Evolutionary conservation across 2,888 invertebrate species (phyloP).

Genomic region (Mythimna impura): DNA sequence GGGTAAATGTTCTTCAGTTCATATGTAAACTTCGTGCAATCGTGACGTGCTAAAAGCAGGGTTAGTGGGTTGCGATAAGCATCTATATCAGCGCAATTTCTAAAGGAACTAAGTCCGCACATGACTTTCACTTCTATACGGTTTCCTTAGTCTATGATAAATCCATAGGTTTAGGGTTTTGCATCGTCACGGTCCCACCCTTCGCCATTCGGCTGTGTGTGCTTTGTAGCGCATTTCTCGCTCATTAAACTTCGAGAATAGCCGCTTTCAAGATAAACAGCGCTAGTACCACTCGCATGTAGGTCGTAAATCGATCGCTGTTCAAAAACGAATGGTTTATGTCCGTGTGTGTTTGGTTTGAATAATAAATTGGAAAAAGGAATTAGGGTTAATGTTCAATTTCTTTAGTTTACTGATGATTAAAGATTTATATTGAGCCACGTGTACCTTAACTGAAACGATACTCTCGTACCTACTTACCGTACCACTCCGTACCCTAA

Average conservation of each 20-base stretch:
- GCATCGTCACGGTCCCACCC: constrained; percentile 43
- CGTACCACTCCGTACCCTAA: background rate
- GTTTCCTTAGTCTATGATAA: constrained; percentile 28
- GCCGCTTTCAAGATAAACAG: constrained; percentile 58
- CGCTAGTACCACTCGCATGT: constrained; percentile 39
- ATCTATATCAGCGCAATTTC: background rate
- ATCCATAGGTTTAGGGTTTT: constrained; percentile 44
- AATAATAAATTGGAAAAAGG: constrained; percentile 35
- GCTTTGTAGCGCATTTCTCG: constrained; percentile 57
- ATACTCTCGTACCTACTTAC: background rate
- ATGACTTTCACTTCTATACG: background rate
- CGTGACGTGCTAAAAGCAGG: background rate
- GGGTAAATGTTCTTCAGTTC: background rate
- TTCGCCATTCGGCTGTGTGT: constrained; percentile 32
- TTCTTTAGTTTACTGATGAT: constrained; percentile 16
- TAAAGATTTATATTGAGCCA: background rate
- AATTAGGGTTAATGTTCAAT: constrained; percentile 40
- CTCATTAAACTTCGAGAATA: constrained; percentile 61
- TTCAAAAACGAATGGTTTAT: constrained; percentile 50
- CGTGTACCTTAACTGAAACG: background rate
- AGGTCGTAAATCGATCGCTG: constrained; percentile 59
- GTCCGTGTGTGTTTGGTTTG: constrained; percentile 28
- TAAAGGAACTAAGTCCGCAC: background rate
- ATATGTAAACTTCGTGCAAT: background rate
- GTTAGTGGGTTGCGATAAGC: background rate